Conservation (phyloP, 2,888 invertebrate species). For the Stenodema calcarata region DNA sequence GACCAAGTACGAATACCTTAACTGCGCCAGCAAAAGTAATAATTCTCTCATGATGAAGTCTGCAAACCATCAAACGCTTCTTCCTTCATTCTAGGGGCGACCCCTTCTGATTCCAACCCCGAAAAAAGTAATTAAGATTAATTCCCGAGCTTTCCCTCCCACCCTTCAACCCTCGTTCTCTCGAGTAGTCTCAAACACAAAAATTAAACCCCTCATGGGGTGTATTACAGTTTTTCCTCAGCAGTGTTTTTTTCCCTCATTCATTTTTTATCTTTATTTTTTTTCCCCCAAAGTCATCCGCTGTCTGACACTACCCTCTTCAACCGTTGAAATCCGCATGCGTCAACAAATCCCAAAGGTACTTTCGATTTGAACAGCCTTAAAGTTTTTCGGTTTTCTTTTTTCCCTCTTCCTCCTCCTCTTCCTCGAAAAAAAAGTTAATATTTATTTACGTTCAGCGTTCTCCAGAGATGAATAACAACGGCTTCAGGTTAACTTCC, state of each 20-base stretch:
- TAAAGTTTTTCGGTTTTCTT: background rate
- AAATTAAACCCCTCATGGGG: background rate
- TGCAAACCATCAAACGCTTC: too few species aligned
- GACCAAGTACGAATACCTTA: too few species aligned
- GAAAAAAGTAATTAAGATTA: background rate
- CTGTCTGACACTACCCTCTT: background rate
- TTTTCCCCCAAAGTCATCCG: background rate
- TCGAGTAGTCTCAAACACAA: background rate
- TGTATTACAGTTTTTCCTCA: background rate
- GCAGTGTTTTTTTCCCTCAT: background rate
- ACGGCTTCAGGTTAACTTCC: background rate
- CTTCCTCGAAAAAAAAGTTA: background rate
- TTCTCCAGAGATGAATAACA: background rate
- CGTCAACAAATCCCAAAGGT: background rate
- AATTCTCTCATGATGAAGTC: too few species aligned
- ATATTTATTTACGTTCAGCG: background rate
- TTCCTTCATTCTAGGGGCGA: background rate
- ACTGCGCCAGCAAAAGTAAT: too few species aligned
- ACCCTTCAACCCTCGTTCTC: background rate
- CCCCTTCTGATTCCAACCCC: background rate
- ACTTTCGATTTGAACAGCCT: slow-evolving; percentile 2
- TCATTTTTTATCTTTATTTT: background rate
- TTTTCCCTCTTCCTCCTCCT: background rate
- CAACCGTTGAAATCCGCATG: background rate
- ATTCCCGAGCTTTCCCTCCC: background rate